These are phyloP conservation scores for Ophion ventricosus DNA, from an alignment of 2,888 invertebrate species.

Conservation along the genomic window DNA sequence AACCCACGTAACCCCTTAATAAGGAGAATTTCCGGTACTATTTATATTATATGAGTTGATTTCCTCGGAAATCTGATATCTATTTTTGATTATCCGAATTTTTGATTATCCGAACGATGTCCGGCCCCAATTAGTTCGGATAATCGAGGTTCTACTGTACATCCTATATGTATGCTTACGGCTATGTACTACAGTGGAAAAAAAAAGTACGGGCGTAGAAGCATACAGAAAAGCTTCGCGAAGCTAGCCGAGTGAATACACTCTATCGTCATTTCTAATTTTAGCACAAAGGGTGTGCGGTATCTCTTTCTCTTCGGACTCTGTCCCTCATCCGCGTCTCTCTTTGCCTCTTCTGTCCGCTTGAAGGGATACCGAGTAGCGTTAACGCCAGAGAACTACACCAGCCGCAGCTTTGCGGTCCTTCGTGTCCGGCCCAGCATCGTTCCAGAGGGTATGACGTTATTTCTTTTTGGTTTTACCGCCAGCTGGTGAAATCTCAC, in stretches of 20 bases:
- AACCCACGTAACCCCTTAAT: no score
- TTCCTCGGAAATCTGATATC: no score
- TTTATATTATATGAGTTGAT: no score
- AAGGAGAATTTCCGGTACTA: no score
- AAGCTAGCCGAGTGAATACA: constrained; percentile 77
- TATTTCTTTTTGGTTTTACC: no score
- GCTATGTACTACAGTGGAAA: constrained; percentile 16
- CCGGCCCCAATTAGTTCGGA: no score
- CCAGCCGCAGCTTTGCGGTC: constrained; percentile 25
- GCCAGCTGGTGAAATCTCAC: no score
- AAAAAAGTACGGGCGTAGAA: constrained; percentile 22
- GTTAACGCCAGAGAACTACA: constrained; percentile 54
- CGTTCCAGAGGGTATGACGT: background rate
- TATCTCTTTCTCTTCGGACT: constrained; percentile 56
- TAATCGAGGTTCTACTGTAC: no score
- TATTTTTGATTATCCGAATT: no score
- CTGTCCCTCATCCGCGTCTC: constrained; percentile 29
- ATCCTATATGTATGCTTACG: background rate
- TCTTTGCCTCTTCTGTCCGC: constrained; percentile 57
- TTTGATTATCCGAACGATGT: no score
- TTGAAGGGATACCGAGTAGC: constrained; percentile 65
- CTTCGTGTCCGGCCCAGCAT: constrained; percentile 41
- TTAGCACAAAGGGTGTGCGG: constrained; percentile 81
- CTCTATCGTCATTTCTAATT: constrained; percentile 81
- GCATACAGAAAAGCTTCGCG: constrained; percentile 51